phyloP scores from a whole-genome alignment of 1,140 invertebrate species.

The Gonioctena quinquepunctata region DNA sequence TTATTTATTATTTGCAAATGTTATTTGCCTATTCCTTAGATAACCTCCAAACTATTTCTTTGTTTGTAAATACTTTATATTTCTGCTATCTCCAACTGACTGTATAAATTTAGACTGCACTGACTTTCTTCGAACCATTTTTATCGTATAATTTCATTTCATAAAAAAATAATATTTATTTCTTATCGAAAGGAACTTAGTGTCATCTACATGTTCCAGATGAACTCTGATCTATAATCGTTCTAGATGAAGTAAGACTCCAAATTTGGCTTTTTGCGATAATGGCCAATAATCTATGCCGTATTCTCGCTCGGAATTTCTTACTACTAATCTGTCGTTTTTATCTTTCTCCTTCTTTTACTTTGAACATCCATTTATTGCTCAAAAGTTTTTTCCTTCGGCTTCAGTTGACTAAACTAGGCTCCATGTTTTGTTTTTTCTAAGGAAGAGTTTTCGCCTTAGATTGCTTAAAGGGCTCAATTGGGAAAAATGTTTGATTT shows the following conservation, averaged over 20 bases:
- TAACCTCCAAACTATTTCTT: constrained; percentile 33
- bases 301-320: too few species aligned
- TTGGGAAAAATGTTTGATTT: too few species aligned
- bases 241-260: background rate
- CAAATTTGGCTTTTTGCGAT: too few species aligned
- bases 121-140: background rate
- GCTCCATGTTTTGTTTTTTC: too few species aligned
- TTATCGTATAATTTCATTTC: background rate
- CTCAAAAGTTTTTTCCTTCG: too few species aligned
- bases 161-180: background rate
- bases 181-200: background rate
- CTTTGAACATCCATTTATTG: too few species aligned
- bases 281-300: too few species aligned
- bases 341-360: too few species aligned
- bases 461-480: too few species aligned
- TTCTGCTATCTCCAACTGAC: background rate
- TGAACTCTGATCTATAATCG: background rate
- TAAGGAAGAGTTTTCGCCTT: too few species aligned
- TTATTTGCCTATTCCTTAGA: constrained; percentile 32
- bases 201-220: background rate
- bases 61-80: constrained; percentile 26
- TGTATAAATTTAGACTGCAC: constrained; percentile 14
- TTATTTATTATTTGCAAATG: constrained; percentile 32
- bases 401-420: too few species aligned
- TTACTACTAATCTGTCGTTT: too few species aligned